Conservation (phyloP, 2,888 invertebrate species). For the Rhagophthalmus giganteus region DNA sequence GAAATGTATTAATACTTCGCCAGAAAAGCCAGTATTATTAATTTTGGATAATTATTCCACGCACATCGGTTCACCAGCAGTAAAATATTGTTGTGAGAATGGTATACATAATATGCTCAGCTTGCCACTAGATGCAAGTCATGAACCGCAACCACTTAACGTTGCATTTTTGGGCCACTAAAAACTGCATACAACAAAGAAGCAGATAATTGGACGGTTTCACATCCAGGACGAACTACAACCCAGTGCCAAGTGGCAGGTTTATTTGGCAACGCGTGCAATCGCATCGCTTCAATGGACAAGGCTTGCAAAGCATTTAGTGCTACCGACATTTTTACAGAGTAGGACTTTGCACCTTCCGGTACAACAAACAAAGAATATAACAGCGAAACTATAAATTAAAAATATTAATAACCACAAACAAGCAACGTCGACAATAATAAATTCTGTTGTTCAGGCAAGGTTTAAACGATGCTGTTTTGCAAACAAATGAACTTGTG, state of each 20-base stretch:
- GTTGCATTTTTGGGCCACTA: constrained; percentile 10
- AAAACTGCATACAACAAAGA: constrained; percentile 13
- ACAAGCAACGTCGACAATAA: too few species aligned
- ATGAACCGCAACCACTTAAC: constrained; percentile 11
- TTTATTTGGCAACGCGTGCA: constrained; percentile 15
- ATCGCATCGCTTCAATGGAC: constrained; percentile 4
- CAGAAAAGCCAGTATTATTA: constrained; percentile 38
- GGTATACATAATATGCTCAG: constrained; percentile 3
- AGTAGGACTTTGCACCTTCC: constrained; percentile 12
- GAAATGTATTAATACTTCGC: too few species aligned
- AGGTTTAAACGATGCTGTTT: too few species aligned
- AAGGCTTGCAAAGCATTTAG: constrained; percentile 10
- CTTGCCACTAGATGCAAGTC: constrained; percentile 8
- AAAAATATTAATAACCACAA: too few species aligned
- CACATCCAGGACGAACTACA: constrained; percentile 11
- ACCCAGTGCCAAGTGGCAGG: constrained; percentile 11
- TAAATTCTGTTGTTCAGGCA: too few species aligned
- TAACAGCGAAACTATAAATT: too few species aligned
- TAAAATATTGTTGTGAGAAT: constrained; percentile 6
- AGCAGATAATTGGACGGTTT: constrained; percentile 15
- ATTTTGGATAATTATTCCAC: constrained; percentile 37
- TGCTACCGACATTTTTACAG: constrained; percentile 8
- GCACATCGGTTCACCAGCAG: constrained; percentile 29
- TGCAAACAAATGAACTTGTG: too few species aligned
- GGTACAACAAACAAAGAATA: constrained; percentile 4